Percentiles rank a stretch among this genome's conserved stretches.
These are phyloP conservation scores for Eubasilissa regina DNA, from an alignment of 1,140 invertebrate genomes.

Conservation along the genomic window DNA sequence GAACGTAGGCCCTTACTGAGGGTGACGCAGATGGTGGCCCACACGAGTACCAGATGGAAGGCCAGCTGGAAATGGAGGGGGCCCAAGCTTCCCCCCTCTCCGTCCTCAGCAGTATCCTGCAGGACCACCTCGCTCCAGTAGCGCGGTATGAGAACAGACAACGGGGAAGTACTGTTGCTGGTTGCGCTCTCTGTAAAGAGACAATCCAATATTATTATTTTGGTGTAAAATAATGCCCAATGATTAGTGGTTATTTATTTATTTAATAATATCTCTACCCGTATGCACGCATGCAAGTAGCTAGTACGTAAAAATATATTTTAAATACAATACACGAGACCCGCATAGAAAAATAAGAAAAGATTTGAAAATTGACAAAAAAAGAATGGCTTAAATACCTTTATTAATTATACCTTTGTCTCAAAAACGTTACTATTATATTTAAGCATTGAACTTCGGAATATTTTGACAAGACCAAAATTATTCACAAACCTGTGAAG, in stretches of 20 bases:
- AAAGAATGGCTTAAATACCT: too few species aligned
- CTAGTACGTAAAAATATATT: too few species aligned
- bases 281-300: too few species aligned
- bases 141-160: conserved; percentile 85
- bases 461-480: too few species aligned
- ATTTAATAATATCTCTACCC: too few species aligned
- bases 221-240: neutral
- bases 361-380: too few species aligned
- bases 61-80: conserved; percentile 89
- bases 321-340: too few species aligned
- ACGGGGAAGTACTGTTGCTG: conserved; percentile 70
- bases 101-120: conserved; percentile 75
- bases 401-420: too few species aligned
- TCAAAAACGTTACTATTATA: too few species aligned
- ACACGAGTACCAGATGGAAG: conserved; percentile 91
- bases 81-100: conserved; percentile 71
- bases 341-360: too few species aligned
- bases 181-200: conserved; percentile 40
- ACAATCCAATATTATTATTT: neutral
- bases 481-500: too few species aligned
- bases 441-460: too few species aligned
- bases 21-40: conserved; percentile 92
- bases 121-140: conserved; percentile 88
- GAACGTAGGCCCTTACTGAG: conserved; percentile 90
- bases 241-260: conserved; percentile 1